Percentiles rank a stretch among this genome's conserved stretches.
Conservation (phyloP, 2,113 vertebrate species). For the Porphyrio hochstetteri region DNA sequence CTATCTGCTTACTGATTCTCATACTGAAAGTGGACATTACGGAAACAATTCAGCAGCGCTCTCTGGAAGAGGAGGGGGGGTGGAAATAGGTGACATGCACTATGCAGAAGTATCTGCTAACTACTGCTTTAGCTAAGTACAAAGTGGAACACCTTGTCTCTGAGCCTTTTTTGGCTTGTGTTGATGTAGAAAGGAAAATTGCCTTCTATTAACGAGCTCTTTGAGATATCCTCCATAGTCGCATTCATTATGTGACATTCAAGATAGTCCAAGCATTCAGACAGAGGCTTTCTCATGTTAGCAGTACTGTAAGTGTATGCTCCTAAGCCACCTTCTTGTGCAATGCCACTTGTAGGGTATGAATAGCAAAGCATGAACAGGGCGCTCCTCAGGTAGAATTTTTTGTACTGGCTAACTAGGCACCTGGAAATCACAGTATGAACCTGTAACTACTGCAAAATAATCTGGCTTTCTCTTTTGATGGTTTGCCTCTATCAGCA, state of each 20-base stretch:
- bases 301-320: background rate
- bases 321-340: background rate
- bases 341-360: background rate
- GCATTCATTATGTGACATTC: background rate
- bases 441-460: background rate
- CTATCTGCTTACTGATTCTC: conserved; percentile 65
- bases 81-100: background rate
- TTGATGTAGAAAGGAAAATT: background rate
- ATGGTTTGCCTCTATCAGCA: background rate
- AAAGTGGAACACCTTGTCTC: background rate
- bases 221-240: background rate
- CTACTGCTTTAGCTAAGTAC: background rate
- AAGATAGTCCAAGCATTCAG: background rate
- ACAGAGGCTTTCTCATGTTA: accelerated
- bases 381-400: background rate
- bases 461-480: background rate
- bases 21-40: conserved; percentile 57
- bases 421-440: background rate
- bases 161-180: background rate
- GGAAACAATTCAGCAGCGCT: conserved; percentile 10
- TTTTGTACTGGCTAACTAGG: background rate
- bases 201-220: background rate
- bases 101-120: background rate
- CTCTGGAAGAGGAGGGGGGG: background rate
- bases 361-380: background rate